Percentiles rank a stretch among this genome's conserved stretches.
Evolutionary conservation across 2,797 vertebrate genomes (phyloP).

Genomic region (Myripristis jacobus): DNA sequence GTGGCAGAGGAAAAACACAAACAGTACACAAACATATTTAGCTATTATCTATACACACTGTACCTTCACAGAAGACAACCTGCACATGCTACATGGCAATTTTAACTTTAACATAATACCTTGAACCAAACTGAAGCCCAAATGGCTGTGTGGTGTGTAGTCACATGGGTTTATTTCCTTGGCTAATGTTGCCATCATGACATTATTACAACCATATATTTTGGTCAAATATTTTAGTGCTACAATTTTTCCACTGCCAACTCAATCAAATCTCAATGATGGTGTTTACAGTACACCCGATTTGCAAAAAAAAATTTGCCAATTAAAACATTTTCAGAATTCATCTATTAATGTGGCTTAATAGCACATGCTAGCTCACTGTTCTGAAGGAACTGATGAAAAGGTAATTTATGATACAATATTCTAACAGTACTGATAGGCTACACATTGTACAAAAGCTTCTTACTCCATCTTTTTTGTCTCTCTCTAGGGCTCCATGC

Average conservation of each 20-base stretch:
- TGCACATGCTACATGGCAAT: not conserved
- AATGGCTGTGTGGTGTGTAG: no score
- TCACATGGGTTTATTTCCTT: not conserved
- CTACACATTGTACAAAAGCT: not conserved
- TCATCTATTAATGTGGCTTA: no score
- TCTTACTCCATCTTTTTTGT: constrained; percentile 98
- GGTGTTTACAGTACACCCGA: no score
- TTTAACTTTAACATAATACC: no score
- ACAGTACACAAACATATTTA: not conserved
- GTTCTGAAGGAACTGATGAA: not conserved
- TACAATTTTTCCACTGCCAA: no score
- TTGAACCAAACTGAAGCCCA: no score
- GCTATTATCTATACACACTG: no score
- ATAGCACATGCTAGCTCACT: not conserved
- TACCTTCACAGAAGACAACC: not conserved
- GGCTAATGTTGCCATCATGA: not conserved
- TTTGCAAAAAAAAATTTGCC: no score
- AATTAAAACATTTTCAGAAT: no score
- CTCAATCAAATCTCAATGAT: not conserved
- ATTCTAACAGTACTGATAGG: no score
- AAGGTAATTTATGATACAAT: not conserved
- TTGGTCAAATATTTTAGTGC: no score
- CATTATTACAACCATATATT: no score
- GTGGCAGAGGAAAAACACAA: not conserved
- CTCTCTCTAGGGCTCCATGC: constrained; percentile 95